Conservation (phyloP, 2,797 vertebrate species). For the Eospalax fontanierii region DNA sequence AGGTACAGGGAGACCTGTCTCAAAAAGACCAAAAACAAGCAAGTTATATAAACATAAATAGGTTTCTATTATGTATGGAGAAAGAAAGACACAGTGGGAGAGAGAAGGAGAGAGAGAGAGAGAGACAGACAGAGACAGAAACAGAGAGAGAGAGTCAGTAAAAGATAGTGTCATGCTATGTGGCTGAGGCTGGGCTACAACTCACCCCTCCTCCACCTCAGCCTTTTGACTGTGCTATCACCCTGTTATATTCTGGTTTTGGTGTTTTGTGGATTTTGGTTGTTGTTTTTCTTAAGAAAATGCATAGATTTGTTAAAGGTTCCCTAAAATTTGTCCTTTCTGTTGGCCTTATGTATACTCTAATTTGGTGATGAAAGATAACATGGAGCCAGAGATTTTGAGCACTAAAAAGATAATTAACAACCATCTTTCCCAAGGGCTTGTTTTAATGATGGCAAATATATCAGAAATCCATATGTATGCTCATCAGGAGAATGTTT, state of each 20-base stretch:
- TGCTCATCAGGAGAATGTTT: slow-evolving; percentile 43
- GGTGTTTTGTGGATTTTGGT: neutral
- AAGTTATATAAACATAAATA: neutral
- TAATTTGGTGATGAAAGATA: slow-evolving; percentile 35
- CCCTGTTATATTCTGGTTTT: neutral
- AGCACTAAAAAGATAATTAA: slow-evolving; percentile 27
- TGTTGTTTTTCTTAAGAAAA: slow-evolving; percentile 50
- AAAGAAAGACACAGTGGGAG: neutral
- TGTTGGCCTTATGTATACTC: slow-evolving; percentile 63
- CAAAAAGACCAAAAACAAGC: neutral
- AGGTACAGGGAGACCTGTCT: neutral
- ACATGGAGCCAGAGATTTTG: slow-evolving; percentile 55
- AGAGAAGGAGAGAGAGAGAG: neutral
- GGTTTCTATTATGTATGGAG: neutral
- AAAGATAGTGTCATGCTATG: neutral
- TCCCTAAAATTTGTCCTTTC: slow-evolving; percentile 21
- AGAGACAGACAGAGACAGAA: neutral
- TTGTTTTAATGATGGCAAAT: slow-evolving; percentile 61
- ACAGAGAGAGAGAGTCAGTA: too few relatives aligned
- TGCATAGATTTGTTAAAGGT: slow-evolving; percentile 36
- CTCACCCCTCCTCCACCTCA: neutral
- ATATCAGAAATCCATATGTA: slow-evolving; percentile 56
- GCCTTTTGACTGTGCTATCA: neutral
- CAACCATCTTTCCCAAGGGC: neutral
- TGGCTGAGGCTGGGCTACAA: neutral